A percentile compares a stretch with the other conserved stretches of the same genome.
These are phyloP conservation scores for Cotesia typhae DNA, from an alignment of 1,140 invertebrate species.

Conservation along the genomic window DNA sequence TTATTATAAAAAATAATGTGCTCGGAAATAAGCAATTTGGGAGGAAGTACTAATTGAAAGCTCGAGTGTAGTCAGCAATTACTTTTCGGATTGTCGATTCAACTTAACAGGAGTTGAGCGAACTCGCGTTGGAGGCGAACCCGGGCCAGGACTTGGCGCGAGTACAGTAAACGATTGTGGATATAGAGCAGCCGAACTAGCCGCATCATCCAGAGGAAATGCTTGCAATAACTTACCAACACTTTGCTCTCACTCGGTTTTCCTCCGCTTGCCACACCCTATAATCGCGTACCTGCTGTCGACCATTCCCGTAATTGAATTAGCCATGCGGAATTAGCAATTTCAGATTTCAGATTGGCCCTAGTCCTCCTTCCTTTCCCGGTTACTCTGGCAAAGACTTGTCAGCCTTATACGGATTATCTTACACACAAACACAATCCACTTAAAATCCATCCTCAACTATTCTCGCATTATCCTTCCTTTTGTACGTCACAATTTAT, in stretches of 20 bases:
- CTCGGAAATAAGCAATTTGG: background rate
- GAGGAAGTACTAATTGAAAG: background rate
- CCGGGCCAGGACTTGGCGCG: too few relatives aligned
- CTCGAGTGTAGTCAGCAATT: constrained; percentile 53
- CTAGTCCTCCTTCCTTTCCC: constrained; percentile 13
- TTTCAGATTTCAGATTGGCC: constrained; percentile 60
- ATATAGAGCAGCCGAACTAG: constrained; percentile 38
- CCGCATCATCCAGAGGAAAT: constrained; percentile 46
- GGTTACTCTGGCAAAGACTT: background rate
- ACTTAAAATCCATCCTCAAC: background rate
- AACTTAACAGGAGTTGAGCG: constrained; percentile 35
- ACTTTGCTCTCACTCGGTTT: background rate
- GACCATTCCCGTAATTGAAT: constrained; percentile 62
- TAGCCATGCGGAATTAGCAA: constrained; percentile 60
- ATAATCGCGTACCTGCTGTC: constrained; percentile 28
- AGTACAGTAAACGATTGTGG: too few relatives aligned
- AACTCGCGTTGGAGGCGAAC: too few relatives aligned
- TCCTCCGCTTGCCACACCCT: constrained; percentile 19
- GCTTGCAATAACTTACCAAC: constrained; percentile 46
- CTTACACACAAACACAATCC: background rate
- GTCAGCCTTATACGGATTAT: constrained; percentile 8
- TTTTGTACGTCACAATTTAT: constrained; percentile 2
- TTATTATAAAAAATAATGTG: constrained; percentile 7
- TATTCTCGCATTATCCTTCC: background rate
- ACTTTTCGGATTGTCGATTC: constrained; percentile 53